Evolutionary conservation across 2,113 vertebrate species (phyloP).

Genomic region (Chelonoidis abingdonii): DNA sequence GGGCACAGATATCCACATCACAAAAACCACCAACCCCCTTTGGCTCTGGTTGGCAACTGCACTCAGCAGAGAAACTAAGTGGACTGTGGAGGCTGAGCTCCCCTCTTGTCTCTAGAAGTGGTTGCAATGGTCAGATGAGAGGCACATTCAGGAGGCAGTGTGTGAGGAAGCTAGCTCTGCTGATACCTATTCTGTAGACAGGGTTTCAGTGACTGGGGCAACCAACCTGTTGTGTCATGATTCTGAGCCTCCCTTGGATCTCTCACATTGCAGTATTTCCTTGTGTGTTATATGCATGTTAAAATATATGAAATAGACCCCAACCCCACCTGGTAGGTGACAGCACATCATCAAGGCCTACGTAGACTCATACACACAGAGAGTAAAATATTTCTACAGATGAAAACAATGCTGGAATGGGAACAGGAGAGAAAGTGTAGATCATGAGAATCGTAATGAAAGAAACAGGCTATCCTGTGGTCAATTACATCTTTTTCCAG

Average conservation of each 20-base stretch:
- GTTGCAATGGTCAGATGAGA: background rate
- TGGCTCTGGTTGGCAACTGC: background rate
- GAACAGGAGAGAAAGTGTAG: background rate
- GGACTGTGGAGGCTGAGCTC: background rate
- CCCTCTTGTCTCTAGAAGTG: background rate
- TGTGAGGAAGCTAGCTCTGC: background rate
- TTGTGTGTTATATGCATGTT: background rate
- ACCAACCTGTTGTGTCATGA: background rate
- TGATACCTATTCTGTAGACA: background rate
- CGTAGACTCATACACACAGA: background rate
- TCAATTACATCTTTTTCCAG: background rate
- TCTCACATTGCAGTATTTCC: background rate
- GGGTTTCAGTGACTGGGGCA: background rate
- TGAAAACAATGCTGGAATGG: background rate
- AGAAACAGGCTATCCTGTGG: background rate
- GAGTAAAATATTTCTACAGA: background rate
- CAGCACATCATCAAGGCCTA: background rate
- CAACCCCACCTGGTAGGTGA: background rate
- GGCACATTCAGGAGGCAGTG: background rate
- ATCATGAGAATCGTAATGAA: background rate
- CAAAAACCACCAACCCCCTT: background rate
- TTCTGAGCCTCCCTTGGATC: background rate
- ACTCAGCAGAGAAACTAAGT: background rate
- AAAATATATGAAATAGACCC: background rate
- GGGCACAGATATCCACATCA: background rate